Percentiles rank a stretch among this genome's conserved stretches.
These are phyloP conservation scores for Conchocele bisecta DNA, from an alignment of 2,888 invertebrate species.

Conservation along the genomic window DNA sequence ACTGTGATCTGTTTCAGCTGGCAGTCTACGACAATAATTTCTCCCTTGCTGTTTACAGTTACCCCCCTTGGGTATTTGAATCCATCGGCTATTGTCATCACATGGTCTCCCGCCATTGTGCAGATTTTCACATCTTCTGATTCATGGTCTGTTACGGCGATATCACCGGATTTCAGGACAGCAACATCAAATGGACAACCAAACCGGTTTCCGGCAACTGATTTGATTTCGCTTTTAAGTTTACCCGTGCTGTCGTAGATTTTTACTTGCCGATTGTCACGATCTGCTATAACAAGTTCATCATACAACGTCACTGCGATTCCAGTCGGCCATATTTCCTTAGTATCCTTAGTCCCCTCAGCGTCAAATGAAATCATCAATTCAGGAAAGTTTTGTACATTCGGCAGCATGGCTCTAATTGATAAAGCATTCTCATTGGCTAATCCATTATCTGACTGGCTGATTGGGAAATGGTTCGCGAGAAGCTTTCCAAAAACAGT, in stretches of 20 bases:
- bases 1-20: conserved; percentile 69
- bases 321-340: conserved; percentile 79
- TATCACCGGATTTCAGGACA: conserved; percentile 69
- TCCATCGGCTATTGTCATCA: conserved; percentile 64
- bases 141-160: conserved; percentile 78
- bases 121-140: conserved; percentile 75
- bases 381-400: conserved; percentile 55
- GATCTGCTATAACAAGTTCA: conserved; percentile 73
- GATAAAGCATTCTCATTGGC: conserved; percentile 46
- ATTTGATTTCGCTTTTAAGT: conserved; percentile 65
- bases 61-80: conserved; percentile 79
- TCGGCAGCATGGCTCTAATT: conserved; percentile 64
- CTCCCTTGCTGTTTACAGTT: conserved; percentile 66
- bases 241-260: conserved; percentile 68
- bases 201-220: conserved; percentile 65
- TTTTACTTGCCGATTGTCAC: conserved; percentile 78
- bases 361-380: conserved; percentile 64
- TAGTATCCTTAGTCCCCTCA: conserved; percentile 62
- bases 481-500: conserved; percentile 70
- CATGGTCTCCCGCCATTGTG: conserved; percentile 62
- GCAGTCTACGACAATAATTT: conserved; percentile 78
- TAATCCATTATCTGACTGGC: conserved; percentile 52
- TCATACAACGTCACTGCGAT: conserved; percentile 65
- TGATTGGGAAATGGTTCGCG: conserved; percentile 57
- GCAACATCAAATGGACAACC: conserved; percentile 78